Evolutionary conservation across 1,140 invertebrate species (phyloP).

Genomic region (Sinonovacula constricta): DNA sequence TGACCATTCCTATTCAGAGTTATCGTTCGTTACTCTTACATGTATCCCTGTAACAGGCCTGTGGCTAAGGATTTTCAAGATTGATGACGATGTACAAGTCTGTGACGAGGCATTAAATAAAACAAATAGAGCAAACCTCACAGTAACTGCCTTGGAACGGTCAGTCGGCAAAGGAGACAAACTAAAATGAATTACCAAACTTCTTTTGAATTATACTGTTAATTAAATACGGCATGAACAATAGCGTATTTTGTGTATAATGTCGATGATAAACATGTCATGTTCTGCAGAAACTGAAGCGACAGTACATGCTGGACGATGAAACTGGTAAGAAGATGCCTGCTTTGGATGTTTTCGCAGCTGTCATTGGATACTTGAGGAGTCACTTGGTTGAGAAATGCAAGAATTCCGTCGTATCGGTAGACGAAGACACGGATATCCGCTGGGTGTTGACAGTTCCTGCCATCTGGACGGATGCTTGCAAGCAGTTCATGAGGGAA

Average conservation of each 20-base stretch:
- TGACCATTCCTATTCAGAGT: too few relatives aligned
- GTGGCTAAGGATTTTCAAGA: too few relatives aligned
- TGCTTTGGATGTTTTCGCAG: constrained; percentile 43
- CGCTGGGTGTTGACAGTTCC: constrained; percentile 45
- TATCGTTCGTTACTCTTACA: too few relatives aligned
- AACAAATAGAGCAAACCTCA: too few relatives aligned
- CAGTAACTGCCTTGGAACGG: too few relatives aligned
- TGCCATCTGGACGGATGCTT: constrained; percentile 39
- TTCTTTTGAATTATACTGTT: too few relatives aligned
- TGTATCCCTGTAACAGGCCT: too few relatives aligned
- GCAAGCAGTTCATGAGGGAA: constrained; percentile 46
- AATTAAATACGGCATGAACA: too few relatives aligned
- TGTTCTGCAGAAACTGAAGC: constrained; percentile 25
- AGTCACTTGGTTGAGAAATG: constrained; percentile 17
- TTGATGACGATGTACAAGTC: not conserved
- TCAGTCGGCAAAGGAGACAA: too few relatives aligned
- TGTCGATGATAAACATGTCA: too few relatives aligned
- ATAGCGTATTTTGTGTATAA: too few relatives aligned
- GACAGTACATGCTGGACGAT: constrained; percentile 40
- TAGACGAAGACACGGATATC: constrained; percentile 20
- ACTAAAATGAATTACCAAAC: not conserved
- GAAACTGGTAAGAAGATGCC: constrained; percentile 39
- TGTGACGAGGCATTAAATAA: too few relatives aligned
- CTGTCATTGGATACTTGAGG: constrained; percentile 28
- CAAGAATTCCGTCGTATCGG: not conserved